A percentile compares a stretch with the other conserved stretches of the same genome.
phyloP scores from a whole-genome alignment of 2,113 vertebrate genomes.

The Podarcis cretensis region DNA sequence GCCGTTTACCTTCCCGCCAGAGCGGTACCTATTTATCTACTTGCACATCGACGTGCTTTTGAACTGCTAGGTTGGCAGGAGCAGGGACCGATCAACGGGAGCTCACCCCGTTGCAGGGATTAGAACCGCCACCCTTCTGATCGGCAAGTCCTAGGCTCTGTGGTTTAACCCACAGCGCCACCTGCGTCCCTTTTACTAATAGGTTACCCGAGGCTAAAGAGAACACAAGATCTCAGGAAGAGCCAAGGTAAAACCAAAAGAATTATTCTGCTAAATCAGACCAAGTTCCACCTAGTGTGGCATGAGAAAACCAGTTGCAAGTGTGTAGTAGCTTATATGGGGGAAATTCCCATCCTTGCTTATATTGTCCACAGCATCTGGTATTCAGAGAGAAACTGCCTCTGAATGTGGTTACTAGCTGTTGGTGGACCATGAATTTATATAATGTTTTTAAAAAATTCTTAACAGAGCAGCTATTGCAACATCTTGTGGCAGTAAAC shows the following conservation, averaged over 20 bases:
- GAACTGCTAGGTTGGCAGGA: no score
- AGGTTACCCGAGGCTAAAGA: neutral
- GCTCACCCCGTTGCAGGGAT: no score
- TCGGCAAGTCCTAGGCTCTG: no score
- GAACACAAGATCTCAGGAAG: neutral
- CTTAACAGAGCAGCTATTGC: neutral
- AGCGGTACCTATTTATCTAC: no score
- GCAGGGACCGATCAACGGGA: no score
- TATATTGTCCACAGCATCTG: neutral
- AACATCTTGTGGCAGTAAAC: neutral
- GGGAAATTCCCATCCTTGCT: neutral
- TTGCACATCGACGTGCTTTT: no score
- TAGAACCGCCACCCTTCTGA: no score
- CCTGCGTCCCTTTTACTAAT: neutral
- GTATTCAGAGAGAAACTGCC: neutral
- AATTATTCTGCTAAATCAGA: neutral
- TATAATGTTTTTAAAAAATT: neutral
- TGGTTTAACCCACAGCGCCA: no score
- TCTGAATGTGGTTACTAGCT: neutral
- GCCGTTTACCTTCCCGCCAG: no score
- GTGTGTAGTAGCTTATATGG: neutral
- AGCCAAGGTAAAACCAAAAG: neutral
- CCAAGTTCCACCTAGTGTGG: neutral
- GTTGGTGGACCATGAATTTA: neutral
- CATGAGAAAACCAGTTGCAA: neutral